A percentile compares a stretch with the other conserved stretches of the same genome.
These are phyloP conservation scores for Drosophila parabipectinata DNA, from an alignment of 1,140 invertebrate genomes.

Conservation along the genomic window DNA sequence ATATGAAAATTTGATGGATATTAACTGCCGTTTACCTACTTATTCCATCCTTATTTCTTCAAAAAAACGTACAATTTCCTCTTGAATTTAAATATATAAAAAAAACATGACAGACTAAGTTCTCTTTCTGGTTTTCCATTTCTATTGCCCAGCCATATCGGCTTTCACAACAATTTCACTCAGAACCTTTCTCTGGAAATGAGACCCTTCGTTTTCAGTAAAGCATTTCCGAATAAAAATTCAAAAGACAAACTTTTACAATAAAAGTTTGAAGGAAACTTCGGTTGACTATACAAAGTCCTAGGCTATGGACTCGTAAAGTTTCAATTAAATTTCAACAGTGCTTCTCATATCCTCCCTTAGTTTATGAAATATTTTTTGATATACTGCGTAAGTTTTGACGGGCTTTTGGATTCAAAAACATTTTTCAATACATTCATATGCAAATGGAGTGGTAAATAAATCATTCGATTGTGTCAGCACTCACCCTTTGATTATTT, in stretches of 20 bases:
- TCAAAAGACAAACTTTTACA: slow-evolving; percentile 25
- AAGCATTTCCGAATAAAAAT: slow-evolving; percentile 14
- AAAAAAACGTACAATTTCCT: neutral
- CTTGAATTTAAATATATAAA: neutral
- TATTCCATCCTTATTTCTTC: neutral
- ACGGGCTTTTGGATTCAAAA: neutral
- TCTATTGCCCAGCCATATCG: neutral
- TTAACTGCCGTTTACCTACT: neutral
- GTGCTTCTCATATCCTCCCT: neutral
- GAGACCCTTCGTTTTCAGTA: slow-evolving; percentile 2
- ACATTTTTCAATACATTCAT: slow-evolving; percentile 8
- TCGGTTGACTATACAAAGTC: neutral
- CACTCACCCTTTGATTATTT: slow-evolving; percentile 35
- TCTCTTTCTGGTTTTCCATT: slow-evolving; percentile 7
- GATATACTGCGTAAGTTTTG: neutral
- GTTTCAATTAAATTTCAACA: slow-evolving; percentile 25
- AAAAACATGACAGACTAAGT: neutral
- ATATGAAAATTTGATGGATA: neutral
- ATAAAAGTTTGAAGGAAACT: slow-evolving; percentile 26
- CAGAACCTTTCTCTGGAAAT: slow-evolving; percentile 6
- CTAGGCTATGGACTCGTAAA: slow-evolving; percentile 5
- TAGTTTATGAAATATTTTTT: neutral
- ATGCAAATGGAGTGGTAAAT: slow-evolving; percentile 28
- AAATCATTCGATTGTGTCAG: slow-evolving; percentile 14
- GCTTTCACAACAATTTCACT: slow-evolving; percentile 22